A percentile compares a stretch with the other conserved stretches of the same genome.
phyloP scores from a whole-genome alignment of 37 sponge, comb jelly and placozoan genomes.

The Oscarella lobularis region DNA sequence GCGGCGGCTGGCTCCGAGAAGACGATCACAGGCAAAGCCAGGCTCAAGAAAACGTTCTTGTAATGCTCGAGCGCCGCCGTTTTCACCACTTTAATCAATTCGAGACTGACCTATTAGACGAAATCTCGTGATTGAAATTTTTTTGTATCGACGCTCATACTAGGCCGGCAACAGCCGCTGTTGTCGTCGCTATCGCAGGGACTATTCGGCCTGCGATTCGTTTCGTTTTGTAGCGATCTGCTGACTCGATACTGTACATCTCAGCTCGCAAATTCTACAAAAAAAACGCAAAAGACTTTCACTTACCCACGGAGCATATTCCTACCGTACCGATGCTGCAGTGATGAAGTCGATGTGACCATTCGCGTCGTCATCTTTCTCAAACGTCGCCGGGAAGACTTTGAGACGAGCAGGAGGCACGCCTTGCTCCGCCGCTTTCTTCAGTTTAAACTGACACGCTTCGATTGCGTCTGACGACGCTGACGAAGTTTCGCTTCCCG shows the following conservation, averaged over 20 bases:
- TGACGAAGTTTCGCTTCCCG: constrained; percentile 13
- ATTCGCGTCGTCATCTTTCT: constrained; percentile 92
- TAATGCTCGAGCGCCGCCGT: constrained; percentile 38
- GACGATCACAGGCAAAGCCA: constrained; percentile 71
- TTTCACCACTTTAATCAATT: constrained; percentile 80
- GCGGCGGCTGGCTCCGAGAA: constrained; percentile 87
- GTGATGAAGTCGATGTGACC: constrained; percentile 97
- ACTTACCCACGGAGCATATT: not conserved
- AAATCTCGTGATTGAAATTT: not conserved
- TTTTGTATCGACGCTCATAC: constrained; percentile 24
- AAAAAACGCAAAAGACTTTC: not conserved
- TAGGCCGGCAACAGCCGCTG: constrained; percentile 90
- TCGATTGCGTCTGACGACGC: constrained; percentile 27
- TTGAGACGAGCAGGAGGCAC: too few species aligned
- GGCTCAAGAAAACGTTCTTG: constrained; percentile 77
- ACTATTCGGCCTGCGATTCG: constrained; percentile 95
- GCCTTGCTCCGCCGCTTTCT: too few species aligned
- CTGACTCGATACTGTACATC: constrained; percentile 78
- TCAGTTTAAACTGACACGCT: constrained; percentile 7
- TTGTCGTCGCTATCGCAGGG: constrained; percentile 99
- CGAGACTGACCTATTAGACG: constrained; percentile 54
- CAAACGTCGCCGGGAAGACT: constrained; percentile 55
- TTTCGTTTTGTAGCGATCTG: constrained; percentile 82
- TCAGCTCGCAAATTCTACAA: constrained; percentile 70
- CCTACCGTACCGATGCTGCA: constrained; percentile 62